phyloP scores from a whole-genome alignment of 2,888 invertebrate species.

The Spodoptera littoralis region DNA sequence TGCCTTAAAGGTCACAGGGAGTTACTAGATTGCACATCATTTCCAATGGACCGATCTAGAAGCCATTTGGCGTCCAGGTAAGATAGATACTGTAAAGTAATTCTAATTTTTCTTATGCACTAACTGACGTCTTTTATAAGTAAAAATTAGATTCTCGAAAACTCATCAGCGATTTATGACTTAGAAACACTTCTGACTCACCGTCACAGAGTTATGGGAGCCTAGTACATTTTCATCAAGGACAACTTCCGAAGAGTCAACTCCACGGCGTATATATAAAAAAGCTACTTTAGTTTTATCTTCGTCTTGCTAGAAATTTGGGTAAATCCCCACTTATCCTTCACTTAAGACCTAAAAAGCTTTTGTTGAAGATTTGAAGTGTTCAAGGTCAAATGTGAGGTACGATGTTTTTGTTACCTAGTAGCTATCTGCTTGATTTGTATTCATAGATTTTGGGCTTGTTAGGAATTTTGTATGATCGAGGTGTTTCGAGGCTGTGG shows the following conservation, averaged over 20 bases:
- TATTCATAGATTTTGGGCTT: constrained; percentile 38
- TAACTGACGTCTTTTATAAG: background rate
- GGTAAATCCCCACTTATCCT: constrained; percentile 50
- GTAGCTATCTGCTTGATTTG: constrained; percentile 30
- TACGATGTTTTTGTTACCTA: constrained; percentile 24
- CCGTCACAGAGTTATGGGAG: constrained; percentile 13
- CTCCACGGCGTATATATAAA: constrained; percentile 10
- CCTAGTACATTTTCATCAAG: constrained; percentile 14
- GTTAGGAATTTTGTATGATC: no score
- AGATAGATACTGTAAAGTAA: no score
- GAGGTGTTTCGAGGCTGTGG: no score
- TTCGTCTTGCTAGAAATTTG: constrained; percentile 38
- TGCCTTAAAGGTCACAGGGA: no score
- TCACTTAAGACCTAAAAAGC: constrained; percentile 46
- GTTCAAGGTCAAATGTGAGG: constrained; percentile 31
- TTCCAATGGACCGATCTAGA: no score
- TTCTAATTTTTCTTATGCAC: background rate
- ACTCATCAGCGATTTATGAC: constrained; percentile 20
- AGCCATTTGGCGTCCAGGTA: no score
- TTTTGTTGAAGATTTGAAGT: constrained; percentile 40
- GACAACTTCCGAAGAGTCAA: constrained; percentile 22
- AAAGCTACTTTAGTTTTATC: constrained; percentile 45
- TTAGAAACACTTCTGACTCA: background rate
- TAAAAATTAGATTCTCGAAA: constrained; percentile 2
- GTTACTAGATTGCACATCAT: no score